Evolutionary conservation across 2,888 invertebrate species (phyloP).

Genomic region (Spodoptera littoralis): DNA sequence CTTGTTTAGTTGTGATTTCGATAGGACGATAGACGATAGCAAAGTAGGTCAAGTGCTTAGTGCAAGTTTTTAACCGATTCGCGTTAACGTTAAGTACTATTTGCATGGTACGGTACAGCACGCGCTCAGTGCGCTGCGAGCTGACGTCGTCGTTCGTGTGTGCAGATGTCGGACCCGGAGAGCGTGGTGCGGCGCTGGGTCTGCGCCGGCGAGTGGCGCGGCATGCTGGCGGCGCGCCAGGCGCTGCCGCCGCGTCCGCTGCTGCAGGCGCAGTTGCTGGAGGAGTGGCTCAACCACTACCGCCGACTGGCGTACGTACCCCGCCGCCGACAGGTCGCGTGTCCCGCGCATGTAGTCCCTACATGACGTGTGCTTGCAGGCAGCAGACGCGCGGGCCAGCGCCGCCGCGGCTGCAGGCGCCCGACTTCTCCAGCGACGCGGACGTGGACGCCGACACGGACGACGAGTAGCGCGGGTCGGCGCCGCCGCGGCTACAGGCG

Average conservation of each 20-base stretch:
- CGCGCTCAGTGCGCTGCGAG: too few relatives aligned
- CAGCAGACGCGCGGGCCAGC: slow-evolving; percentile 92
- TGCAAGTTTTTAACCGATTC: too few relatives aligned
- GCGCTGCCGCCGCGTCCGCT: slow-evolving; percentile 95
- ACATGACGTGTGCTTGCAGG: too few relatives aligned
- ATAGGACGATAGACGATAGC: too few relatives aligned
- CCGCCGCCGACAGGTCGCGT: too few relatives aligned
- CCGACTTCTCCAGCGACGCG: slow-evolving; percentile 95
- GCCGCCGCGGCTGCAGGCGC: slow-evolving; percentile 67
- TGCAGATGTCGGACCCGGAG: slow-evolving; percentile 91
- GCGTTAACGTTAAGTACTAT: too few relatives aligned
- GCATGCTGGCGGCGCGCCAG: slow-evolving; percentile 94
- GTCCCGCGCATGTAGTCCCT: too few relatives aligned
- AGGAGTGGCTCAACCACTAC: slow-evolving; percentile 98
- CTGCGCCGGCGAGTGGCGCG: slow-evolving; percentile 71
- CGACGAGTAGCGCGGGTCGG: slow-evolving; percentile 91
- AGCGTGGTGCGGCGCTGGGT: slow-evolving; percentile 51
- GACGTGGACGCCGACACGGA: slow-evolving; percentile 97
- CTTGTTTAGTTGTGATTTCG: too few relatives aligned
- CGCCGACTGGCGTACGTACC: slow-evolving; percentile 91
- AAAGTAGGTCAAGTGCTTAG: too few relatives aligned
- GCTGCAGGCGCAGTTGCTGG: slow-evolving; percentile 95
- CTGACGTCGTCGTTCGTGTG: too few relatives aligned
- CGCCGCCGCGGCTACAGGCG: slow-evolving; percentile 59
- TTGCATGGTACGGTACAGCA: too few relatives aligned